Conservation (phyloP, 2,113 vertebrate species). For the Paradoxurus hermaphroditus region DNA sequence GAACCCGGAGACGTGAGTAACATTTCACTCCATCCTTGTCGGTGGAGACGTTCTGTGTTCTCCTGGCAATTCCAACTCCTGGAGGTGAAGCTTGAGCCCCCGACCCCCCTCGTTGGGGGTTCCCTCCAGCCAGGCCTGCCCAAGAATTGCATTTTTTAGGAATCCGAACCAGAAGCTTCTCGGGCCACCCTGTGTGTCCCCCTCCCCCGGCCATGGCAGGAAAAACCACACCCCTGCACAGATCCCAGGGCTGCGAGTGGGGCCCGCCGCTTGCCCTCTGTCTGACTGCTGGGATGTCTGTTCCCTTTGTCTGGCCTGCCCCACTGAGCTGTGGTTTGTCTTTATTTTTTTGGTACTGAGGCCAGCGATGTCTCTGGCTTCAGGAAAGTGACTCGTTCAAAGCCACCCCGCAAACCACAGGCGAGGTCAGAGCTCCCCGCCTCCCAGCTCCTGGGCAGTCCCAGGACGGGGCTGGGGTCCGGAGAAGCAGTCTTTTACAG, state of each 20-base stretch:
- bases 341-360: background rate
- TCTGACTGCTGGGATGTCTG: background rate
- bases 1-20: background rate
- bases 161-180: background rate
- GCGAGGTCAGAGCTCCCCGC: fast-evolving
- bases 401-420: background rate
- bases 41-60: background rate
- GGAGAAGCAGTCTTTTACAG: background rate
- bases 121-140: background rate
- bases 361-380: background rate
- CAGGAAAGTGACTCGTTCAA: background rate
- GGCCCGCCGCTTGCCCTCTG: background rate
- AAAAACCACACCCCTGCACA: too few species aligned
- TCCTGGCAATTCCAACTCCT: background rate
- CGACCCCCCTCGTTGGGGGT: fast-evolving
- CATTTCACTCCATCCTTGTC: fast-evolving
- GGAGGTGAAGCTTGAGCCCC: background rate
- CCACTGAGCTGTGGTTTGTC: background rate
- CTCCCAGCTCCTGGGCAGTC: background rate
- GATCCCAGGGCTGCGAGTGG: background rate
- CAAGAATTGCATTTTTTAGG: background rate
- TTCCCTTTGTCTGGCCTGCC: background rate
- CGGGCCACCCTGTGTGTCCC: background rate
- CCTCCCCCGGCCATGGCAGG: fast-evolving
- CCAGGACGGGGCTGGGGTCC: background rate